Base-by-base conservation (phyloP, 2,888 invertebrate genomes). In the Rhingia campestris region DNA sequence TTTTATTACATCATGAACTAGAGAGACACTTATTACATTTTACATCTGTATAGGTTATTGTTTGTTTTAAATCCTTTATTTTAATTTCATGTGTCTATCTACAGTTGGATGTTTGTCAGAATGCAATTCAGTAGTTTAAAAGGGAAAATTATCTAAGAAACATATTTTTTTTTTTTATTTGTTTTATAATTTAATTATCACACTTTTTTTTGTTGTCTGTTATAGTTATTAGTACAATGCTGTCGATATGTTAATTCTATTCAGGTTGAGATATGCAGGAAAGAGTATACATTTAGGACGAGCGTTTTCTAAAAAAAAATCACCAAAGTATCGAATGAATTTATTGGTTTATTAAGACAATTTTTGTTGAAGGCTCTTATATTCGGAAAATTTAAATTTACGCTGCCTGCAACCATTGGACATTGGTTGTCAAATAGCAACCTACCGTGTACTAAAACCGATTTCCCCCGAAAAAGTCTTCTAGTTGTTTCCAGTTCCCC, bases 211-310 rank as follows among this genome's bases (percentile, higher is more conserved):
- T 58, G 9, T 22, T 22, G 3, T 53, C 49, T 37, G 12, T n/a
- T n/a, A n/a, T n/a, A n/a, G n/a, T n/a, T n/a, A n/a, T n/a, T n/a
- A n/a, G n/a, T 49, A 58, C 4, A 12, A 51, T 3, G 69, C 39
- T 63, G 35, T 74, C 67, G 82, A 82, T 82, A 82, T 82, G 82
- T 82, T 59, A 32, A 76, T 76, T 76, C 76, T 69, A 35, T 58
- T 56, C 30, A 59, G 49, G 32, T 58, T 49, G 22, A 3, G 4
- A 14, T n/a, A 12, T 51, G 53, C 75, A 67, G 59, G 59, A 51
- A 14, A 61, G 61, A 53, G 43, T 61, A n/a, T 22, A 5, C 9
- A 22, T 47, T 22, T 45, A 12, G 45, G 14, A 2, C 22, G 22
- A 22, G 22, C 22, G 3, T 6, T 47, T 47, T 9, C 0, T 12